A percentile compares a stretch with the other conserved stretches of the same genome.
Conservation (phyloP, 2,797 vertebrate genomes). For the Dromococcyx pavoninus region DNA sequence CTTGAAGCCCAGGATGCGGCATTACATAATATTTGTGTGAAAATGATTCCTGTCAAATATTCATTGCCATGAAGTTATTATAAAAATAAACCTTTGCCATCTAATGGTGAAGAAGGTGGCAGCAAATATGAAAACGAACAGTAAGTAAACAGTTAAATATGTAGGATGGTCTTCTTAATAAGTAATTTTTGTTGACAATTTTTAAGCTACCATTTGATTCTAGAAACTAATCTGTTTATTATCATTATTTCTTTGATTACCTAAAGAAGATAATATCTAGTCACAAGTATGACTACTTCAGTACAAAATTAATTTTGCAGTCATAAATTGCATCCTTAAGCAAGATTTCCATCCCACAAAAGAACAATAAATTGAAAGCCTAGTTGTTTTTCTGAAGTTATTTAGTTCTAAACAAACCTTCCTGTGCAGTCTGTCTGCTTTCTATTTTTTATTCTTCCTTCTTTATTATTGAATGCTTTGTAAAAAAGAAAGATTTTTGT, state of each 20-base stretch:
- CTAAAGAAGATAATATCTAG: neutral
- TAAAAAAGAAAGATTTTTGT: neutral
- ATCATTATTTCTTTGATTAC: neutral
- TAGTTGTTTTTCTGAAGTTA: neutral
- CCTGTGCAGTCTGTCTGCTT: neutral
- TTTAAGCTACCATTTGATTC: neutral
- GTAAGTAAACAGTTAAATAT: neutral
- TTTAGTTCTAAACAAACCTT: conserved; percentile 7
- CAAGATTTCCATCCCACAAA: neutral
- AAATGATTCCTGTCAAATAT: neutral
- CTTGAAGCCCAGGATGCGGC: neutral
- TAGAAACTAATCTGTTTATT: neutral
- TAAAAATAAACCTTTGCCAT: neutral
- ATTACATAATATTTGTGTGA: neutral
- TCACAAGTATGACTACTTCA: neutral
- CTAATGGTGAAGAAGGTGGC: neutral
- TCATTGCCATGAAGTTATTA: neutral
- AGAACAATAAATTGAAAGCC: neutral
- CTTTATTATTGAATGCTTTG: neutral
- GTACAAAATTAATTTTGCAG: neutral
- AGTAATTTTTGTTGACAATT: neutral
- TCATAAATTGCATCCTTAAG: neutral
- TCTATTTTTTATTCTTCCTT: neutral
- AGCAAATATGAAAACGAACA: neutral
- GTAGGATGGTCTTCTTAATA: neutral